Evolutionary conservation across 2,797 vertebrate species (phyloP).

Genomic region (Garrulus glandarius): DNA sequence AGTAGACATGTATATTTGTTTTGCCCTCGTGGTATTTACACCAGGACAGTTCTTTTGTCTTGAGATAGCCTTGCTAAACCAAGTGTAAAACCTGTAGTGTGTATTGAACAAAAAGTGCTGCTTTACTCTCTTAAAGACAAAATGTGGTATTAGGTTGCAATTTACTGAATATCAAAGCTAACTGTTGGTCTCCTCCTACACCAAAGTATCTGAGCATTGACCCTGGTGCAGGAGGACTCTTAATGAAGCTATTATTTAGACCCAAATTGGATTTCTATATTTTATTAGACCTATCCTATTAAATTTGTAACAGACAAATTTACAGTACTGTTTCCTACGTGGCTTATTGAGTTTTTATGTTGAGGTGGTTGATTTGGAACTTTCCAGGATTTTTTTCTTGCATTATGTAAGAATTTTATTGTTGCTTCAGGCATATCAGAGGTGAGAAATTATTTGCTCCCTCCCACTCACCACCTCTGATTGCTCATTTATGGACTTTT

Average conservation of each 20-base stretch:
- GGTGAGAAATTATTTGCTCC: background rate
- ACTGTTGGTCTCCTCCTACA: background rate
- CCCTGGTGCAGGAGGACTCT: background rate
- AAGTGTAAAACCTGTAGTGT: background rate
- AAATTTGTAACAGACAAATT: background rate
- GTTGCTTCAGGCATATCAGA: background rate
- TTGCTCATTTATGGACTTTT: background rate
- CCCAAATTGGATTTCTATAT: background rate
- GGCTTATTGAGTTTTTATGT: background rate
- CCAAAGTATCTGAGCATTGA: background rate
- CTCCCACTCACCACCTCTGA: rapidly evolving
- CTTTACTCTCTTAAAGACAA: background rate
- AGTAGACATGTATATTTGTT: background rate
- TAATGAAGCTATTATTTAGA: background rate
- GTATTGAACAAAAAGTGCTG: background rate
- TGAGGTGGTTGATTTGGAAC: background rate
- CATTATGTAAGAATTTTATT: background rate
- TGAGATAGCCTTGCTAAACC: background rate
- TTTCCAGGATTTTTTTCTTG: background rate
- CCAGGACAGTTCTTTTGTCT: background rate
- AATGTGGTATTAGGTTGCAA: background rate
- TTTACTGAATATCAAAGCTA: background rate
- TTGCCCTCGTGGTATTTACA: background rate
- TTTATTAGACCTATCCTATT: background rate
- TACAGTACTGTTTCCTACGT: background rate